Conservation (phyloP, 2,113 vertebrate species). For the Lophotis ruficrista region DNA sequence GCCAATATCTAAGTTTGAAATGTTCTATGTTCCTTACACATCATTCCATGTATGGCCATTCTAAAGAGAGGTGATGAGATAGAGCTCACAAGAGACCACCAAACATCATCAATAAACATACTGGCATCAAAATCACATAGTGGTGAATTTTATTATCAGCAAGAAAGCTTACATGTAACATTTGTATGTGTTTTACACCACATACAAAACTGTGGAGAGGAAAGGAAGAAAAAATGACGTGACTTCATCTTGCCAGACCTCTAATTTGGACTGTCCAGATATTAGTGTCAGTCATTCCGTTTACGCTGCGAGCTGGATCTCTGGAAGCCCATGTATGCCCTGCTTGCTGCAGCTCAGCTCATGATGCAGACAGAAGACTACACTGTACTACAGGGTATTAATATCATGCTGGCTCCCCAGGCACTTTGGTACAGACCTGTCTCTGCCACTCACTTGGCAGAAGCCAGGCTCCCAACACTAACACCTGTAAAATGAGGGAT, state of each 20-base stretch:
- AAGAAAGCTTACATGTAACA: background rate
- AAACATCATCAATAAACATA: background rate
- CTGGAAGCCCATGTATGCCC: conserved; percentile 13
- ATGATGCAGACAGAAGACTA: background rate
- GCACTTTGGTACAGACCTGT: background rate
- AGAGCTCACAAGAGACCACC: background rate
- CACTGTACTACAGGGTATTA: conserved; percentile 45
- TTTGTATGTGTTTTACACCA: background rate
- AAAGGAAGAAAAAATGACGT: background rate
- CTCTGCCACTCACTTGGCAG: conserved; percentile 39
- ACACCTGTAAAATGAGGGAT: background rate
- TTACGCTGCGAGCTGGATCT: background rate
- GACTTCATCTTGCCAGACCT: background rate
- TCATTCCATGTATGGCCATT: background rate
- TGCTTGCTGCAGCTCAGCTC: background rate
- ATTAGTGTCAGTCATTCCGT: background rate
- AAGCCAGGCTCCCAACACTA: background rate
- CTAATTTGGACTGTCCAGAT: background rate
- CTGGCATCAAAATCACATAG: background rate
- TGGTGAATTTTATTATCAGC: background rate
- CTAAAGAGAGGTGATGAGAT: background rate
- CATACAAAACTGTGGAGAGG: background rate
- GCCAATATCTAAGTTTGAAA: background rate
- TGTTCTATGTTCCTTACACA: background rate
- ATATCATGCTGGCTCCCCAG: background rate